phyloP scores from a whole-genome alignment of 1,140 invertebrate species.

The Trichomalopsis sarcophagae region DNA sequence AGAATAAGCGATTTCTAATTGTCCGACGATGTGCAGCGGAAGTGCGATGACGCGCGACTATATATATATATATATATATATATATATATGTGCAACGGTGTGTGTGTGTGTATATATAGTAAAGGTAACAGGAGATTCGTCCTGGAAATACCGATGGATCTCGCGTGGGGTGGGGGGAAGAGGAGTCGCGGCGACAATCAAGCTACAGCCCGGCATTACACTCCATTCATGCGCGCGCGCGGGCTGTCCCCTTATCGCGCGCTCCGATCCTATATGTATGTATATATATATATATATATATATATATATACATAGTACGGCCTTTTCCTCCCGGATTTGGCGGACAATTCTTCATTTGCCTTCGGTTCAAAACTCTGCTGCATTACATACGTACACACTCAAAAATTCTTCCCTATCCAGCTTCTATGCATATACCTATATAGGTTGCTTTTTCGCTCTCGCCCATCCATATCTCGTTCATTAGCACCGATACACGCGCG shows the following conservation, averaged over 20 bases:
- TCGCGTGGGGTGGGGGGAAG: conserved; percentile 58
- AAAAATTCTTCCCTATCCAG: too few relatives aligned
- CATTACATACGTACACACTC: conserved; percentile 51
- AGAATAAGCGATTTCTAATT: conserved; percentile 51
- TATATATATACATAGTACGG: neutral
- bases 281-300: neutral
- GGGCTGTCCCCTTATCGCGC: conserved; percentile 56
- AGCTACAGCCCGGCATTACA: conserved; percentile 72
- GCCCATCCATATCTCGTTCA: conserved; percentile 4
- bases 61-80: neutral
- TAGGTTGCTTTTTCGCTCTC: neutral
- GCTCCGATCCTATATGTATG: conserved; percentile 33
- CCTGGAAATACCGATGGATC: conserved; percentile 71
- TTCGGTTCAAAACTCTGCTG: conserved; percentile 64
- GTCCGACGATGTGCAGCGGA: conserved; percentile 64
- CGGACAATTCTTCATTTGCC: conserved; percentile 76
- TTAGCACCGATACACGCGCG: neutral
- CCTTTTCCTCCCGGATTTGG: conserved; percentile 62
- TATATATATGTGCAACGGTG: neutral
- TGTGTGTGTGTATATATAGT: neutral
- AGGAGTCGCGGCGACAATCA: conserved; percentile 70
- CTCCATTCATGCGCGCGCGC: conserved; percentile 68
- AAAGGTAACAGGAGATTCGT: conserved; percentile 68
- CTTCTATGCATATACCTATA: too few relatives aligned
- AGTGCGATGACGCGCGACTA: conserved; percentile 64